Conservation (phyloP, 2,113 vertebrate species). For the Phocoena sinus region DNA sequence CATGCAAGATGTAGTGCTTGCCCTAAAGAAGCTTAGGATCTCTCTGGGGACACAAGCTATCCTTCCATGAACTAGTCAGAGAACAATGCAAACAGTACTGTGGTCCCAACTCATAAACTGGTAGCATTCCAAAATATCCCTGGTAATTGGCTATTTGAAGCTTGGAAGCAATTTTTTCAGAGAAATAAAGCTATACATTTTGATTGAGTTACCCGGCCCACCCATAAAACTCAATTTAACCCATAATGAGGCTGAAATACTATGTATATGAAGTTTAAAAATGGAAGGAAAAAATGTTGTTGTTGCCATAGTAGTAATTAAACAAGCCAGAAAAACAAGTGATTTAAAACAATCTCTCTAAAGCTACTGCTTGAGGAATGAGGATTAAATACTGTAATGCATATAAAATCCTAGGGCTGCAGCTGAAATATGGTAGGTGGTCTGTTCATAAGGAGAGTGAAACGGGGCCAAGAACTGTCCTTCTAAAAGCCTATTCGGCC, state of each 20-base stretch:
- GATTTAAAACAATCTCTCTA: not conserved
- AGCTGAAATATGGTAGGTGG: not conserved
- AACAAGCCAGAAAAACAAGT: conserved; percentile 49
- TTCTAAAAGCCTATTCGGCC: not conserved
- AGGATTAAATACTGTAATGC: not conserved
- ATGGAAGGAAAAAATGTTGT: not conserved
- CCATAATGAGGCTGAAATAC: conserved; percentile 39
- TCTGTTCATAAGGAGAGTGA: not conserved
- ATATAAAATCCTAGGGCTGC: not conserved
- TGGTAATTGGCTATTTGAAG: not conserved
- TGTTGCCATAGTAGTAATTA: conserved; percentile 35
- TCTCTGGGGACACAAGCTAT: not conserved
- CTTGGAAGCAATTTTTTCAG: not conserved
- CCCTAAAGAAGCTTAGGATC: not conserved
- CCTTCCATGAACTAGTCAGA: not conserved
- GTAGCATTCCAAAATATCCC: not conserved
- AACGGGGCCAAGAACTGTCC: not conserved
- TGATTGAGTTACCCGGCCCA: conserved; percentile 10
- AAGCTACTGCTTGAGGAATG: not conserved
- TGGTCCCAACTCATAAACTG: not conserved
- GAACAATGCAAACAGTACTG: not conserved
- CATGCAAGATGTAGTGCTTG: not conserved
- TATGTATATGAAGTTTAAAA: not conserved
- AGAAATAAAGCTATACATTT: conserved; percentile 36
- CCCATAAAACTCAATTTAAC: conserved; percentile 52